phyloP scores from a whole-genome alignment of 2,888 invertebrate species.

The Carpatolechia fugitivella region DNA sequence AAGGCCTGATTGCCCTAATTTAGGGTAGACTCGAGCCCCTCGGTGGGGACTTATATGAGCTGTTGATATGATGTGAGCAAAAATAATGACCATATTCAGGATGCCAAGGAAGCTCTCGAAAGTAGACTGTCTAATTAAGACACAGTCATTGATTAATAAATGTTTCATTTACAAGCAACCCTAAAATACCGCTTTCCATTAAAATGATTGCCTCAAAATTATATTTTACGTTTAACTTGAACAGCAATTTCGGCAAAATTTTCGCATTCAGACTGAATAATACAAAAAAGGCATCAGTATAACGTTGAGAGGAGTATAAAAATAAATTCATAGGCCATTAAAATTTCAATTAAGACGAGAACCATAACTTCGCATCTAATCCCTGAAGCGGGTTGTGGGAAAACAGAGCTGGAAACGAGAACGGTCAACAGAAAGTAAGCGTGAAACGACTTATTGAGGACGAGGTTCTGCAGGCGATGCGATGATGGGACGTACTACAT shows the following conservation, averaged over 20 bases:
- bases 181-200: no score
- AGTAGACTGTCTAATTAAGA: no score
- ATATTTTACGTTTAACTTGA: neutral
- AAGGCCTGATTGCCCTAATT: no score
- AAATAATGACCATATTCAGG: no score
- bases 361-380: slow-evolving; percentile 18
- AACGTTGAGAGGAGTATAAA: slow-evolving; percentile 7
- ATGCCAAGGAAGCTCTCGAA: no score
- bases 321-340: slow-evolving; percentile 14
- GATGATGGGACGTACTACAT: no score
- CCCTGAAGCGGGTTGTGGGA: slow-evolving; percentile 14
- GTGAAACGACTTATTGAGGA: neutral
- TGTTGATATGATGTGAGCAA: no score
- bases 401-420: slow-evolving; percentile 14
- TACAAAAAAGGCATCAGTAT: slow-evolving; percentile 5
- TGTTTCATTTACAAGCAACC: no score
- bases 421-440: slow-evolving; percentile 1
- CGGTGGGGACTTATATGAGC: no score
- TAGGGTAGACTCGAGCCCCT: no score
- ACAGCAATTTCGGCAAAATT: neutral
- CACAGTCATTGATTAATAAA: no score
- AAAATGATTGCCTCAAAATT: no score
- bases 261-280: slow-evolving; percentile 5
- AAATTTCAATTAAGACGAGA: slow-evolving; percentile 17
- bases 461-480: neutral